Base-by-base conservation (phyloP, 2,113 vertebrate species). In the Nycticryphes semicollaris region DNA sequence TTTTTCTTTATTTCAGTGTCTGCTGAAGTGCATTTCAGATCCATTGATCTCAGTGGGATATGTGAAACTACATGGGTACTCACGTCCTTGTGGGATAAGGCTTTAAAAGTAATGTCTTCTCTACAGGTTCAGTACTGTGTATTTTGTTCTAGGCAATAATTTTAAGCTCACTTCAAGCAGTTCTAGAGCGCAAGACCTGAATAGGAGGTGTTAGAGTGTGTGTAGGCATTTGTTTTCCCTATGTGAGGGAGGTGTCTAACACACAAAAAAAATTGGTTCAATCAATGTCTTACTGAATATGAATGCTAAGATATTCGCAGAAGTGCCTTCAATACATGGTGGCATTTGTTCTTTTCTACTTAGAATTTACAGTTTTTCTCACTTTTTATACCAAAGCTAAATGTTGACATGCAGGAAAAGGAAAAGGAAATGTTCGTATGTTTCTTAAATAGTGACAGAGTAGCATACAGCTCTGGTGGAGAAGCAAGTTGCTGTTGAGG, bases 221-320 rank as follows among this genome's bases (percentile, higher is more conserved):
- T 54, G 89, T 93, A 84, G 88, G 84, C 78, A 33, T 83, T 94
- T 94, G 76, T 89, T 96, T 95, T 90, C 54, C 45, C 21, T 45
- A 0, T 51, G 31, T 43, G 63, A 88, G 27, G 8, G 68, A 90
- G 59, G 82, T 86, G 85, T 96, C 72, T 88, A 30, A 69, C 21
- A 25, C 50, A 84, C 17, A 53, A 9, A 21, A 21, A 45, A 84
- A 79, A 51, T n/a, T 45, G 83, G 31, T 70, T 79, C 87, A 70
- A 1, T 82, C 41, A 82, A 11, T 27, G 41, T 47, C 54, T 62
- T 51, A 22, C 14, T 80, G 80, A 89, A 35, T 67, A 45, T 37
- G 41, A 66, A 17, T 51, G 43, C 4, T 4, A 14, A 68, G 56
- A 70, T 31, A 6, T 62, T 74, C 50, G 79, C 54, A 33, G 33